Percentiles rank a stretch among this genome's conserved stretches.
Evolutionary conservation across 2,113 vertebrate genomes (phyloP).

Genomic region (Arenaria interpres): DNA sequence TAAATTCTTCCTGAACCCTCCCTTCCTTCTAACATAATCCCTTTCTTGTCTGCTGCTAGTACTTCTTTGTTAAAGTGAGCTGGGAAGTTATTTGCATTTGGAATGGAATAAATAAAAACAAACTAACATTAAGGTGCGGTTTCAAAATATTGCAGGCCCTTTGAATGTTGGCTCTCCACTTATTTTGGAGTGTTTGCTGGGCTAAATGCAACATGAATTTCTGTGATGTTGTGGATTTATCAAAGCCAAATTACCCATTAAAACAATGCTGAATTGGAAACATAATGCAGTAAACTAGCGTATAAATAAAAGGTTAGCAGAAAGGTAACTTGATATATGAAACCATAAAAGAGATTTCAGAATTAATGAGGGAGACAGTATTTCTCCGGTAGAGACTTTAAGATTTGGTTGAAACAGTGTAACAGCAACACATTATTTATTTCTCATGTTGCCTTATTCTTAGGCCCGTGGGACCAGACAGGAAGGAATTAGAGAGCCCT

Average conservation of each 20-base stretch:
- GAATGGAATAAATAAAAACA: constrained; percentile 45
- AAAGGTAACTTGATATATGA: constrained; percentile 65
- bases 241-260: constrained; percentile 52
- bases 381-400: constrained; percentile 63
- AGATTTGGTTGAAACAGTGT: constrained; percentile 63
- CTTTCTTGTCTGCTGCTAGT: constrained; percentile 28
- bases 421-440: constrained; percentile 73
- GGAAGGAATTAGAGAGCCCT: constrained; percentile 79
- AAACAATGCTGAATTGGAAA: constrained; percentile 63
- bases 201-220: neutral
- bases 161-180: neutral
- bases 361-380: constrained; percentile 65
- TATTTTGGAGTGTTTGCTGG: constrained; percentile 10
- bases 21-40: neutral
- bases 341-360: constrained; percentile 65
- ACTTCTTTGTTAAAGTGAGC: neutral
- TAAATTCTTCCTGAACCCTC: neutral
- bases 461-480: constrained; percentile 71
- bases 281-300: neutral
- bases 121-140: neutral
- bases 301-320: constrained; percentile 50
- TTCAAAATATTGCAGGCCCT: neutral
- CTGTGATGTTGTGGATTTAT: neutral
- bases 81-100: neutral
- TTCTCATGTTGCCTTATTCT: constrained; percentile 75